Percentiles rank a stretch among this genome's conserved stretches.
phyloP scores from a whole-genome alignment of 1,140 invertebrate species.

The Batillaria attramentaria region DNA sequence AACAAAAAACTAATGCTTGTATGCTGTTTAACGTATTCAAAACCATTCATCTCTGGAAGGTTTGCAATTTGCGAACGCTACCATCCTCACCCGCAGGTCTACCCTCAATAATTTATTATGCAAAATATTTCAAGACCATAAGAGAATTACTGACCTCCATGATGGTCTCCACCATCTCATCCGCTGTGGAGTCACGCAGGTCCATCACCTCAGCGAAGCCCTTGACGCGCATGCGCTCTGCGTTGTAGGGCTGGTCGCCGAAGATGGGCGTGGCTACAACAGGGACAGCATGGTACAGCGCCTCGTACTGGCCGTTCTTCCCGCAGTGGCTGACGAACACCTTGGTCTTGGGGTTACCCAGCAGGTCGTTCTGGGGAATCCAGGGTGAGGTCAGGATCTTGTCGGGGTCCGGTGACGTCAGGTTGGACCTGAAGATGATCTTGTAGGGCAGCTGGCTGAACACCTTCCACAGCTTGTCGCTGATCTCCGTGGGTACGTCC shows the following conservation, averaged over 20 bases:
- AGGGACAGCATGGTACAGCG: conserved; percentile 55
- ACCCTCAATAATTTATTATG: too few species aligned
- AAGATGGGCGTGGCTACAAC: conserved; percentile 79
- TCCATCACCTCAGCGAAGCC: conserved; percentile 30
- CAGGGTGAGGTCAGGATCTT: conserved; percentile 15
- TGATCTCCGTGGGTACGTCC: conserved; percentile 26
- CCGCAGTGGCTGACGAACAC: conserved; percentile 60
- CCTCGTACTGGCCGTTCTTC: conserved; percentile 55
- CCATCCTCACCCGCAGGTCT: too few species aligned
- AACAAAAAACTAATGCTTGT: too few species aligned
- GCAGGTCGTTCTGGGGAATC: conserved; percentile 39
- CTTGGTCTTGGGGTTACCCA: conserved; percentile 41
- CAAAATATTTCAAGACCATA: too few species aligned
- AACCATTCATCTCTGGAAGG: too few species aligned
- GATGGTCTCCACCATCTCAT: conserved; percentile 28
- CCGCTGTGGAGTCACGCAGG: conserved; percentile 21
- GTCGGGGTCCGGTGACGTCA: conserved; percentile 17
- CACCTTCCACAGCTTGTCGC: conserved; percentile 33
- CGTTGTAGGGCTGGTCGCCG: conserved; percentile 46
- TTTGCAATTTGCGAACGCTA: too few species aligned
- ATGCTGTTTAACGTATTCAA: too few species aligned
- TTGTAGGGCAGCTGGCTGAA: conserved; percentile 37
- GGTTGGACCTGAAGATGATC: conserved; percentile 39
- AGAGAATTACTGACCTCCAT: too few species aligned
- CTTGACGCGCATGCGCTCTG: conserved; percentile 33